These are phyloP conservation scores for Dione vanillae DNA, from an alignment of 2,888 invertebrate species.

Conservation along the genomic window DNA sequence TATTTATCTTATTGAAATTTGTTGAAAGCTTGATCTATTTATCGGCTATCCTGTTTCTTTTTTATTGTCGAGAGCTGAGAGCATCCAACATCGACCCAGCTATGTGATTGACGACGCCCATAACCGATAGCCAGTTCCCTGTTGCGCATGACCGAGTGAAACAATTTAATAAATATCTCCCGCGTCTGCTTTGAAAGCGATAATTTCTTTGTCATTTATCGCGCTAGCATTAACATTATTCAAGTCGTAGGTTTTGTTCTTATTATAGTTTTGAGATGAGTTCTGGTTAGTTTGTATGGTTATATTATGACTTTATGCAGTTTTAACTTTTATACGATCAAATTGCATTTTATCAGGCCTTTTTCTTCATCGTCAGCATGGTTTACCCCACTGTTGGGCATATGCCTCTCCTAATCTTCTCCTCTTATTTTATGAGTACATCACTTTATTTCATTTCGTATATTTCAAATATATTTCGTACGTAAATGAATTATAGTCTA, in stretches of 20 bases:
- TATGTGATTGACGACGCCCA: constrained; percentile 67
- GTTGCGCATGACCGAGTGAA: constrained; percentile 57
- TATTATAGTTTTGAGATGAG: constrained; percentile 9
- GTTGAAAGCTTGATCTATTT: constrained; percentile 58
- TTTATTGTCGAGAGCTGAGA: constrained; percentile 50
- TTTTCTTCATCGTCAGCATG: too few relatives aligned
- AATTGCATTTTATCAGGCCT: background rate
- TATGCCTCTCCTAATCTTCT: too few relatives aligned
- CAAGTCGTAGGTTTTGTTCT: constrained; percentile 49
- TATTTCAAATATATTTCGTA: too few relatives aligned
- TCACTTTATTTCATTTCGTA: too few relatives aligned
- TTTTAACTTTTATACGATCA: background rate
- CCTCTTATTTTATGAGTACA: too few relatives aligned
- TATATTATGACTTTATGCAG: background rate
- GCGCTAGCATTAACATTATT: constrained; percentile 55
- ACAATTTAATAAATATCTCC: constrained; percentile 66
- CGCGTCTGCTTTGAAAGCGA: constrained; percentile 66
- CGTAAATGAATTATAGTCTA: too few relatives aligned
- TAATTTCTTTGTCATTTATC: constrained; percentile 69
- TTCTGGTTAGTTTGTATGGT: constrained; percentile 5
- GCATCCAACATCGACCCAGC: constrained; percentile 45
- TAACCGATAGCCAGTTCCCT: constrained; percentile 61
- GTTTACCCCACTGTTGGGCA: too few relatives aligned
- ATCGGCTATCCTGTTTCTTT: constrained; percentile 54
- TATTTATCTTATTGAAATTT: constrained; percentile 29